These are phyloP conservation scores for Leucophora obtusa DNA, from an alignment of 2,888 invertebrate genomes.

Conservation along the genomic window DNA sequence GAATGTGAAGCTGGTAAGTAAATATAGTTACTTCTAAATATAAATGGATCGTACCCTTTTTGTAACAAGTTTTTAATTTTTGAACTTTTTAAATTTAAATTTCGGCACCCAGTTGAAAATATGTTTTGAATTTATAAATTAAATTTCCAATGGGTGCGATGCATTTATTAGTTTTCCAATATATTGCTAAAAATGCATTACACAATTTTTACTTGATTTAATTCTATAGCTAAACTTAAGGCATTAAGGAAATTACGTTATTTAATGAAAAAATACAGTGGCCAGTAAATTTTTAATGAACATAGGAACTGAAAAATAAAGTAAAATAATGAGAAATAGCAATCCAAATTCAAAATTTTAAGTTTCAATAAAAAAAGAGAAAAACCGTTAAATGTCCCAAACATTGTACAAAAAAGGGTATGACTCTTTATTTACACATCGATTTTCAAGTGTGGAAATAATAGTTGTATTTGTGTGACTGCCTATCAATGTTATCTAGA, in stretches of 20 bases:
- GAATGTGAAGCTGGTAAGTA: slow-evolving; percentile 67
- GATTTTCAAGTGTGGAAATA: background rate
- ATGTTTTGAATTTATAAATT: background rate
- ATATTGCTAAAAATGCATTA: background rate
- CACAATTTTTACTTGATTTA: slow-evolving; percentile 24
- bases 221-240: slow-evolving; percentile 73
- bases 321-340: slow-evolving; percentile 48
- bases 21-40: background rate
- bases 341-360: slow-evolving; percentile 26
- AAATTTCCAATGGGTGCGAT: slow-evolving; percentile 59
- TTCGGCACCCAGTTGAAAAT: background rate
- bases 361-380: slow-evolving; percentile 11
- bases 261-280: slow-evolving; percentile 75
- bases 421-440: slow-evolving; percentile 62
- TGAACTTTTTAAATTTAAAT: background rate
- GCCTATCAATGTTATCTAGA: too few relatives aligned
- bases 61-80: slow-evolving; percentile 30
- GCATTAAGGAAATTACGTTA: slow-evolving; percentile 75
- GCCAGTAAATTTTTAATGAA: slow-evolving; percentile 62
- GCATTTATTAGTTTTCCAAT: slow-evolving; percentile 15
- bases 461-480: too few relatives aligned
- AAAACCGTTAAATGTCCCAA: slow-evolving; percentile 19
- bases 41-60: slow-evolving; percentile 69
- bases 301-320: slow-evolving; percentile 30
- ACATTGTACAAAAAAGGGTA: slow-evolving; percentile 65